Base-by-base conservation (phyloP, 2,113 vertebrate genomes). In the Lampris megalopsis region DNA sequence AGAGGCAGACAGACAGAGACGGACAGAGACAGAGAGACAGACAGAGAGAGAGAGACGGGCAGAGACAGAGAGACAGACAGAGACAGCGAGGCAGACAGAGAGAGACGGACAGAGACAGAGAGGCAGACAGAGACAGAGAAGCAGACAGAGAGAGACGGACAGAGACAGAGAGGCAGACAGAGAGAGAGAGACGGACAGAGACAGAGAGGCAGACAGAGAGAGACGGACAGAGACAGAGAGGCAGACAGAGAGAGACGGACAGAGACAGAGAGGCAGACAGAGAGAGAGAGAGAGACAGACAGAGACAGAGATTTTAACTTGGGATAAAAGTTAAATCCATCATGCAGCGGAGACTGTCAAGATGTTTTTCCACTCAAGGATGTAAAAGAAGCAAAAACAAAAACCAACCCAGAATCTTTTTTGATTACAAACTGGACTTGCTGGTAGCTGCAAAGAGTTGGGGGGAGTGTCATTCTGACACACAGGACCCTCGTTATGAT, bases 261-360 rank as follows among this genome's bases (percentile, higher is more conserved):
- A 35, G 57, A 24, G 58, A 56, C 7, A 43, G 57, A 9, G 37
- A 60, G 36, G 38, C 79, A 71, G 71, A 69, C 74, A 42, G 50
- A 69, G 61, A 24, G 43, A 75, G 60, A 43, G 10, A 38, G 45
- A 53, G 3, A n/a, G n/a, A n/a, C n/a, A n/a, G n/a, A n/a, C n/a
- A n/a, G n/a, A n/a, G n/a, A n/a, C n/a, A n/a, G n/a, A n/a, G n/a
- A 88, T 63, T 90, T 90, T 49, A 86, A 88, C 78, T 90, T 91
- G 84, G 90, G 89, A 40, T 93, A 86, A 72, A 1, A 57, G 9
- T 1, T 5, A 9, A 45, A 1, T 45, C 0, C 43, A 45, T 1
- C 9, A 4, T 38, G 4, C 5, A 37, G 60, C 2, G 5, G 24
- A 9, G n/a, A 36, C 38, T 7, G 35, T 0, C 10, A 9, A n/a